A percentile compares a stretch with the other conserved stretches of the same genome.
Evolutionary conservation across 2,888 invertebrate species (phyloP).

Genomic region (Andrena minutula): DNA sequence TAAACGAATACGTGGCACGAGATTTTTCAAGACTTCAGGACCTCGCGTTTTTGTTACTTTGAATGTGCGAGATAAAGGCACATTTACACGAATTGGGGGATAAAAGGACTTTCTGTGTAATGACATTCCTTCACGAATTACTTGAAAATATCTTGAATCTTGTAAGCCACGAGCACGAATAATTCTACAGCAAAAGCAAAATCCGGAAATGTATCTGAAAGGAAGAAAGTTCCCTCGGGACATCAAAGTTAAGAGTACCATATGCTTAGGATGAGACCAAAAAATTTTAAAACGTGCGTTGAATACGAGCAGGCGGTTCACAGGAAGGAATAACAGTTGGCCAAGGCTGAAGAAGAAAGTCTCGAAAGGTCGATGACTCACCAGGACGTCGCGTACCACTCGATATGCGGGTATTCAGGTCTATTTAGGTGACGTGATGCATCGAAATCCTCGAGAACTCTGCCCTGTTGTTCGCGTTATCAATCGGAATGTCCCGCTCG

Average conservation of each 20-base stretch:
- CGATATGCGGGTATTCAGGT: not conserved
- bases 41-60: not conserved
- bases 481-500: conserved; percentile 3
- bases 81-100: not conserved
- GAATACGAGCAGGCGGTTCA: not conserved
- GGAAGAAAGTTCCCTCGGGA: not conserved
- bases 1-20: not conserved
- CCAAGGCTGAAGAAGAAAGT: conserved; percentile 23
- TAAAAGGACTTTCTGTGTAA: not conserved
- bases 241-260: not conserved
- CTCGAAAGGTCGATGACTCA: conserved; percentile 28
- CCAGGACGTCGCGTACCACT: not conserved
- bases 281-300: conserved; percentile 4
- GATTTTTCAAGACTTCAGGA: too few relatives aligned
- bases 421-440: conserved; percentile 8
- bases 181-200: too few relatives aligned
- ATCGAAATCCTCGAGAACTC: not conserved
- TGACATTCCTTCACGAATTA: not conserved
- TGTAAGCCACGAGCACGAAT: not conserved
- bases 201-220: not conserved
- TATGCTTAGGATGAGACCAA: not conserved
- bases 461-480: not conserved
- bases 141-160: not conserved
- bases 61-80: not conserved
- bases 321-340: conserved; percentile 35